Evolutionary conservation across 2,888 invertebrate species (phyloP).

Genomic region (Cryptops parisi): DNA sequence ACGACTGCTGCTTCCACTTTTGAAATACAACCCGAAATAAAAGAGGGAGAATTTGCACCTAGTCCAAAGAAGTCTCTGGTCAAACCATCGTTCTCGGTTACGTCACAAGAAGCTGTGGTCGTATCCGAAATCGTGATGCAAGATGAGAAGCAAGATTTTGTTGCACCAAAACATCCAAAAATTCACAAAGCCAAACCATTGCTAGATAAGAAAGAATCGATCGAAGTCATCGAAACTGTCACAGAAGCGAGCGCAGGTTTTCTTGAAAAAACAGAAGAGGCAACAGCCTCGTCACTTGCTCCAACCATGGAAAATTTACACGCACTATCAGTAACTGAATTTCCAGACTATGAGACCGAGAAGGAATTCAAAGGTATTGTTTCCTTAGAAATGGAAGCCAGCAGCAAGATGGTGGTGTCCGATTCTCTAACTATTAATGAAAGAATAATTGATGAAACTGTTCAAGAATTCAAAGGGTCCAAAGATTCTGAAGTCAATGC

Average conservation of each 20-base stretch:
- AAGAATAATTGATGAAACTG: too few species aligned
- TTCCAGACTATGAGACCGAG: not conserved
- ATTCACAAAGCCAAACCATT: slow-evolving; percentile 14
- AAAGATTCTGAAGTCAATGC: too few species aligned
- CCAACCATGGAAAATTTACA: not conserved
- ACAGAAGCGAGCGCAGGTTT: slow-evolving; percentile 17
- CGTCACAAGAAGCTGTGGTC: slow-evolving; percentile 10
- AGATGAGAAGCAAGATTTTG: slow-evolving; percentile 15
- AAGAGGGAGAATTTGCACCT: slow-evolving; percentile 7
- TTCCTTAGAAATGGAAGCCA: not conserved
- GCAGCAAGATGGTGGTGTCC: not conserved
- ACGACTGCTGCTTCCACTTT: slow-evolving; percentile 18
- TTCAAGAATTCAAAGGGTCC: too few species aligned
- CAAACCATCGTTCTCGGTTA: not conserved
- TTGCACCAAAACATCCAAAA: slow-evolving; percentile 1
- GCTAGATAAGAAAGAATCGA: slow-evolving; percentile 16
- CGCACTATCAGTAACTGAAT: slow-evolving; percentile 2
- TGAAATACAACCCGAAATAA: slow-evolving; percentile 18
- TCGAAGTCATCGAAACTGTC: slow-evolving; percentile 17
- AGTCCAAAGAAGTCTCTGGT: not conserved
- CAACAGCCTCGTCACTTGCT: not conserved
- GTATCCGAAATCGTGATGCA: slow-evolving; percentile 17
- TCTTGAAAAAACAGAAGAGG: not conserved
- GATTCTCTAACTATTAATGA: too few species aligned
- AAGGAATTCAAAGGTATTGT: not conserved